Evolutionary conservation across 2,113 vertebrate genomes (phyloP), one percentile per base, ranked within the genome.

Genomic region (Cariama cristata): DNA sequence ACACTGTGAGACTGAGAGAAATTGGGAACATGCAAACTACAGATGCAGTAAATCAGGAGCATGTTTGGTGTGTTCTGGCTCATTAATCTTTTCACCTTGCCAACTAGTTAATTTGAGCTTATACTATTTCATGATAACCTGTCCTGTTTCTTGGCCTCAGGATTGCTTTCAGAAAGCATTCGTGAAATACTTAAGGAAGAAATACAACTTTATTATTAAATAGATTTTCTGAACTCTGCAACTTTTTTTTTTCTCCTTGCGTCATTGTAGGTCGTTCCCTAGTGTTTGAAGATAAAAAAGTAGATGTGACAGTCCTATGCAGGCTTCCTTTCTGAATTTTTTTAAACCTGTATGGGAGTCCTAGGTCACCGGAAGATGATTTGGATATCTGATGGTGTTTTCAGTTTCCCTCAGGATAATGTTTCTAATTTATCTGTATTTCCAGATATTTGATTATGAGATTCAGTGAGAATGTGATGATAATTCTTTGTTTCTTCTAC

Each of bases 401-500:
- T 96, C 52, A 81, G 50, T 85, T 94, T 82, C 75, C 86, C 93
- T 79, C 47, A 33, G 86, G 94, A 88, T 40, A 93, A 81, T 59
- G 20, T 72, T 97, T 96, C 73, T 94, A 94, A 88, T 88, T 94
- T 96, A 94, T 95, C 86, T 91, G 23, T 79, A 60, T 86, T 96
- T 95, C 83, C 64, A 97, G 95, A 87, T 96, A 96, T 86, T 96
- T 97, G 90, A 95, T 97, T 93, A 96, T 94, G 69, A 93, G 59
- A 94, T 93, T 91, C 80, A 95, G 82, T 92, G 93, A 86, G 74
- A 97, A 95, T 92, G 83, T 69, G 86, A 79, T 92, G 93, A 90
- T 96, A 97, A 96, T 96, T 96, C 73, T 97, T 97, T 96, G 69
- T 93, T 96, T 95, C 92, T 95, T 88, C 95, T 96, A 79, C 87